These are phyloP conservation scores for Epinephelus fuscoguttatus DNA, from an alignment of 2,113 vertebrate genomes.

Conservation along the genomic window DNA sequence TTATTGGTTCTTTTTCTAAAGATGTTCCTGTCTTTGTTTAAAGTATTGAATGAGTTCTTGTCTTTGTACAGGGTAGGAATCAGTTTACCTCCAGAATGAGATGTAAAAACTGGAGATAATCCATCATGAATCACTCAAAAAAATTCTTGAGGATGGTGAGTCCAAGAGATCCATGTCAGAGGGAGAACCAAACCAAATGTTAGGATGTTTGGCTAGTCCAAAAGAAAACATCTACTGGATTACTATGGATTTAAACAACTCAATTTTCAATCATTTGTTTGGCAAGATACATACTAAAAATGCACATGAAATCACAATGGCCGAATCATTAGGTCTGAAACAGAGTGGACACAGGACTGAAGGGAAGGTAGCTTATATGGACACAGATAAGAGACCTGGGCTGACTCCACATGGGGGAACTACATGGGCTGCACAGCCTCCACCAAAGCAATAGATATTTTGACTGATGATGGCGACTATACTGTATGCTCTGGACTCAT, in stretches of 20 bases:
- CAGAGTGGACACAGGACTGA: not conserved
- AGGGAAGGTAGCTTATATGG: not conserved
- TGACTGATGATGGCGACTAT: constrained; percentile 41
- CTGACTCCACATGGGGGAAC: constrained; percentile 22
- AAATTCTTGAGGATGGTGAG: constrained; percentile 19
- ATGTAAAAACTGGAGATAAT: constrained; percentile 48
- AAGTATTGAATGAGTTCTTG: constrained; percentile 65
- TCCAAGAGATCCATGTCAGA: constrained; percentile 35
- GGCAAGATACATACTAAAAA: constrained; percentile 9
- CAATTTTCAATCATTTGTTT: constrained; percentile 37
- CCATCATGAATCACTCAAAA: constrained; percentile 20
- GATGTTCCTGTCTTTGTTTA: constrained; percentile 69
- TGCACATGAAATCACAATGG: constrained; percentile 17
- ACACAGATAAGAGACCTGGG: constrained; percentile 14
- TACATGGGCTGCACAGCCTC: constrained; percentile 28
- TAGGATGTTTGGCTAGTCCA: not conserved
- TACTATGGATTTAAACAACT: constrained; percentile 5
- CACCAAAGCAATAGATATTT: constrained; percentile 75
- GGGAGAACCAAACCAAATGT: constrained; percentile 56
- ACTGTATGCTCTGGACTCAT: constrained; percentile 47
- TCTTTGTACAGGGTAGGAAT: constrained; percentile 75
- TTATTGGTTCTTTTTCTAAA: constrained; percentile 72
- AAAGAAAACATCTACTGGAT: constrained; percentile 5
- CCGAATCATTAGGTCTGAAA: constrained; percentile 13
- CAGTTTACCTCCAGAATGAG: constrained; percentile 49